phyloP scores from a whole-genome alignment of 2,797 vertebrate genomes.

The Arnoldichthys spilopterus region DNA sequence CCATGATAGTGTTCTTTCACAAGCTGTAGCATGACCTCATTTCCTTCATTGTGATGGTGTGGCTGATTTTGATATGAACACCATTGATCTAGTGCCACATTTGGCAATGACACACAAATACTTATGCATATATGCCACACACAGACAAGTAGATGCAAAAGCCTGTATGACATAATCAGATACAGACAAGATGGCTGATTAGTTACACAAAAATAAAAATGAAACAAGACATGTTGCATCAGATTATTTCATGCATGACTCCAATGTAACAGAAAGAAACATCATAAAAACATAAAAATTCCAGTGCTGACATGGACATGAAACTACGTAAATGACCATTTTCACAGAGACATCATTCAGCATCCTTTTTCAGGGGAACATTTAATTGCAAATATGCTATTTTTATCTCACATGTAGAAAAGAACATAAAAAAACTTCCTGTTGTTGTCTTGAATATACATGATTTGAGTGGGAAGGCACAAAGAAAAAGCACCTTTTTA shows the following conservation, averaged over 20 bases:
- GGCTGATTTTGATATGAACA: slow-evolving; percentile 25
- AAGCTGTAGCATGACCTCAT: slow-evolving; percentile 62
- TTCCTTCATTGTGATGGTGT: slow-evolving; percentile 62
- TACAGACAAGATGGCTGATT: neutral
- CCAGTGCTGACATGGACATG: neutral
- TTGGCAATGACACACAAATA: neutral
- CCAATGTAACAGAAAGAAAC: neutral
- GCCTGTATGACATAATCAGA: neutral
- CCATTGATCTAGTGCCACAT: slow-evolving; percentile 16
- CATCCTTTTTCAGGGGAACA: neutral
- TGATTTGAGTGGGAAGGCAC: slow-evolving; percentile 67
- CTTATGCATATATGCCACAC: neutral
- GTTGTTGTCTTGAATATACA: slow-evolving; percentile 72
- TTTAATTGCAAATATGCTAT: slow-evolving; percentile 41
- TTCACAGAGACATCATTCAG: neutral
- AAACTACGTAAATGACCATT: neutral
- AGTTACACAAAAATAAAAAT: neutral
- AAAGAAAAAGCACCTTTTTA: slow-evolving; percentile 70
- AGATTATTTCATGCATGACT: neutral
- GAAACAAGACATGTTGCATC: neutral
- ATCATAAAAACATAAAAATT: neutral
- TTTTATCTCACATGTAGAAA: slow-evolving; percentile 45
- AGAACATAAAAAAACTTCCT: slow-evolving; percentile 68
- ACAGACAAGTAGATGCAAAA: neutral
- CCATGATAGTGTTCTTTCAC: slow-evolving; percentile 64